A percentile compares a stretch with the other conserved stretches of the same genome.
These are phyloP conservation scores for Pantala flavescens DNA, from an alignment of 1,140 invertebrate genomes.

Conservation along the genomic window DNA sequence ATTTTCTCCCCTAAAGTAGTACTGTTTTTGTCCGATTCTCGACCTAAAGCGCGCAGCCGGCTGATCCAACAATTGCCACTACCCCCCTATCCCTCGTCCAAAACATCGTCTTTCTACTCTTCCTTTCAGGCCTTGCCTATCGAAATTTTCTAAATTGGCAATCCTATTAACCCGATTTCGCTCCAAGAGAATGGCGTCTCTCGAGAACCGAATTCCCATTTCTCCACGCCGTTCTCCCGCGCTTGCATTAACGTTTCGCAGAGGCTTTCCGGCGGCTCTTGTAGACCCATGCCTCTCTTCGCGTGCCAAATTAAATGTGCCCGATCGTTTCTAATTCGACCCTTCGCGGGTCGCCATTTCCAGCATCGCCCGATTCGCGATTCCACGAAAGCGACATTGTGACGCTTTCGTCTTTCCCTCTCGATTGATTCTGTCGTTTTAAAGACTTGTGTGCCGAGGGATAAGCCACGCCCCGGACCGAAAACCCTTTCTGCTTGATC, in stretches of 20 bases:
- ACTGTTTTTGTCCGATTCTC: constrained; percentile 5
- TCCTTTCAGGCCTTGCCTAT: background rate
- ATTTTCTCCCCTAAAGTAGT: constrained; percentile 7
- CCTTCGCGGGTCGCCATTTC: too few species aligned
- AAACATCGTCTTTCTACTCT: background rate
- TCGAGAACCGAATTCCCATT: too few species aligned
- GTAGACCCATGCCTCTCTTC: background rate
- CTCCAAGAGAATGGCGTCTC: too few species aligned
- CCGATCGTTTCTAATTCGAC: too few species aligned
- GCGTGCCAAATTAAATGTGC: too few species aligned
- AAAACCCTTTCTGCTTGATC: background rate
- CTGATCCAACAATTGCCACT: constrained; percentile 2
- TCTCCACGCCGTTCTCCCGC: too few species aligned
- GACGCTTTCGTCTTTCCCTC: too few species aligned
- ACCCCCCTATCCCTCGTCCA: background rate
- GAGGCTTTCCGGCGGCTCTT: background rate
- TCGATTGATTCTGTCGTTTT: too few species aligned
- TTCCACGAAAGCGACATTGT: too few species aligned
- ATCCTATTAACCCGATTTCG: too few species aligned
- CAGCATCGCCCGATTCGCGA: too few species aligned
- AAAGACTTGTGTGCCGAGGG: background rate
- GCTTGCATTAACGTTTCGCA: background rate
- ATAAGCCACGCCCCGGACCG: background rate
- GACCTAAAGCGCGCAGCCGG: background rate
- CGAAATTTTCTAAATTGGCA: background rate